Evolutionary conservation across 2,113 vertebrate species (phyloP).

Genomic region (Lanius ludovicianus): DNA sequence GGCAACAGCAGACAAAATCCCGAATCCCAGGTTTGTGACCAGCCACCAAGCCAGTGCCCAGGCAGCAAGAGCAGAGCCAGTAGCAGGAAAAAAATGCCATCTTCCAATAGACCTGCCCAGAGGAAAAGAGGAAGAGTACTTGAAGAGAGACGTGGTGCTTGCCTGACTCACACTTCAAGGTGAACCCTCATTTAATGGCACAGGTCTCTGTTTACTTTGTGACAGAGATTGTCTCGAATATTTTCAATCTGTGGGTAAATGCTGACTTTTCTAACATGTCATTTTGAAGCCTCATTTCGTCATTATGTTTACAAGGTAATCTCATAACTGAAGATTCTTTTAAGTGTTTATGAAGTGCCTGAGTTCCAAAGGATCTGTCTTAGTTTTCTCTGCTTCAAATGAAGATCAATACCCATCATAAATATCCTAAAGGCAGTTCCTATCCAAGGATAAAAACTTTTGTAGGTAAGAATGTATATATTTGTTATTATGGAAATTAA

Average conservation of each 20-base stretch:
- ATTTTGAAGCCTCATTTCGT: not conserved
- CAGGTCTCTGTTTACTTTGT: not conserved
- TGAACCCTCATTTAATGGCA: not conserved
- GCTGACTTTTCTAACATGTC: not conserved
- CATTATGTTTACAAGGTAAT: not conserved
- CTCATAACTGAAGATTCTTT: not conserved
- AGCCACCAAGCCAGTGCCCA: not conserved
- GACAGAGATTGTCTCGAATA: not conserved
- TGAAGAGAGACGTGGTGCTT: not conserved
- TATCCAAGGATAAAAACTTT: not conserved
- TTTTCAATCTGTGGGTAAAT: not conserved
- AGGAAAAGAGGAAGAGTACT: not conserved
- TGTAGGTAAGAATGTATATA: not conserved
- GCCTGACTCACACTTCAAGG: not conserved
- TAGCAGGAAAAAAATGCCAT: not conserved
- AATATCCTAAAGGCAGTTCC: not conserved
- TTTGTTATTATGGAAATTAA: not conserved
- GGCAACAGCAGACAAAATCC: not conserved
- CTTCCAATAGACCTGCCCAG: not conserved
- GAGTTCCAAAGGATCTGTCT: not conserved
- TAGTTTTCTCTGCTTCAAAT: not conserved
- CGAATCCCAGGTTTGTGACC: not conserved
- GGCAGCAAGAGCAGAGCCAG: not conserved
- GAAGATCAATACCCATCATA: not conserved
- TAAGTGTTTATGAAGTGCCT: not conserved